Conservation (phyloP, 2,797 vertebrate species). For the Poeciliopsis infans region DNA sequence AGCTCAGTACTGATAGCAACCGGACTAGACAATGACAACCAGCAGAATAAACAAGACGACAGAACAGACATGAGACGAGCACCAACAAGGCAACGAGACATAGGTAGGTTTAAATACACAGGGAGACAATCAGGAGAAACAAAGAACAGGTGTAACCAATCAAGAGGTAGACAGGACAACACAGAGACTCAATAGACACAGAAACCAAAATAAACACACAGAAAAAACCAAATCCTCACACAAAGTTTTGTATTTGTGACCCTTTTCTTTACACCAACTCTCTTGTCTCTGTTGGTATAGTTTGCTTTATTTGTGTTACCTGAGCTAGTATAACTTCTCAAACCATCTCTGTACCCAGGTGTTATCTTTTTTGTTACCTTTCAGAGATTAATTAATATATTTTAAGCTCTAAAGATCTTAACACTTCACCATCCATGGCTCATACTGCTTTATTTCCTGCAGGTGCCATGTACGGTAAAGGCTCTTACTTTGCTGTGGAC, state of each 20-base stretch:
- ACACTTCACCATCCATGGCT: accelerated
- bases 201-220: no score
- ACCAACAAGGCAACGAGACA: no score
- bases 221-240: not conserved
- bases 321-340: not conserved
- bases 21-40: no score
- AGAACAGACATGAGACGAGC: no score
- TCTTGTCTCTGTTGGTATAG: not conserved
- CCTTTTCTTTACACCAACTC: not conserved
- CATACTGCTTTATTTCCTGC: accelerated
- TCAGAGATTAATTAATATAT: not conserved
- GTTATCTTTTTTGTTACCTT: not conserved
- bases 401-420: not conserved
- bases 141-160: no score
- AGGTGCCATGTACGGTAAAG: slow-evolving; percentile 68
- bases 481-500: slow-evolving; percentile 77
- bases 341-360: not conserved
- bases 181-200: no score
- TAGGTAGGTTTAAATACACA: no score
- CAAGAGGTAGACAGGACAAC: no score
- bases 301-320: not conserved
- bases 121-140: no score
- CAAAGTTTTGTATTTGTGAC: not conserved
- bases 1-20: no score
- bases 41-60: no score